Evolutionary conservation across 1,140 invertebrate species (phyloP).

Genomic region (Asbolus verrucosus): DNA sequence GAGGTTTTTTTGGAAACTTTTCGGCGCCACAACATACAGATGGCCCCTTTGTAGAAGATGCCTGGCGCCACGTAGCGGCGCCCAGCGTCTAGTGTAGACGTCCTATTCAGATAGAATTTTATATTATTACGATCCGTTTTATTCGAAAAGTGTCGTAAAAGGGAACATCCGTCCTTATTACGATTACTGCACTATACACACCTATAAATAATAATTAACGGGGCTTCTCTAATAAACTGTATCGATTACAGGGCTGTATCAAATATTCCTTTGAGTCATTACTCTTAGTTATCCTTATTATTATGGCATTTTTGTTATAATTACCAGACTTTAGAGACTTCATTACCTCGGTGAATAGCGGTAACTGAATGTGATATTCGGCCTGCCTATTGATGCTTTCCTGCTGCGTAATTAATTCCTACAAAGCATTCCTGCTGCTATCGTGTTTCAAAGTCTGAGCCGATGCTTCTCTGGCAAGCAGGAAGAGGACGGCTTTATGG

Average conservation of each 20-base stretch:
- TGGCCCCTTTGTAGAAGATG: not conserved
- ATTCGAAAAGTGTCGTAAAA: not conserved
- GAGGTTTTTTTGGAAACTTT: constrained; percentile 1
- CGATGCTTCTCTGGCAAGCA: not conserved
- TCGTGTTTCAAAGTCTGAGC: constrained; percentile 42
- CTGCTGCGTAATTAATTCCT: constrained; percentile 43
- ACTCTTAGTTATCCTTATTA: constrained; percentile 54
- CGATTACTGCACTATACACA: no score
- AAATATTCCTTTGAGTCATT: constrained; percentile 51
- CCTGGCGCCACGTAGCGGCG: not conserved
- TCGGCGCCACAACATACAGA: no score
- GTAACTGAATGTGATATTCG: constrained; percentile 49
- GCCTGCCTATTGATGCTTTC: constrained; percentile 44
- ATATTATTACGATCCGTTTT: not conserved
- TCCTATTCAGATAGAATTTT: no score
- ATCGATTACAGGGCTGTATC: constrained; percentile 1
- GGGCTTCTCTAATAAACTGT: not conserved
- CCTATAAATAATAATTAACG: no score
- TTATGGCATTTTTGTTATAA: constrained; percentile 50
- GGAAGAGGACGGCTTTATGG: not conserved
- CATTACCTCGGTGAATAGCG: constrained; percentile 46
- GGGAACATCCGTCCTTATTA: no score
- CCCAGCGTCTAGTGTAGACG: not conserved
- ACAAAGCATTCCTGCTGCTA: constrained; percentile 37
- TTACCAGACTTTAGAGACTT: constrained; percentile 47